Percentiles rank a stretch among this genome's conserved stretches.
Conservation (phyloP, 1,140 invertebrate species). For the Heliconius melpomene region DNA sequence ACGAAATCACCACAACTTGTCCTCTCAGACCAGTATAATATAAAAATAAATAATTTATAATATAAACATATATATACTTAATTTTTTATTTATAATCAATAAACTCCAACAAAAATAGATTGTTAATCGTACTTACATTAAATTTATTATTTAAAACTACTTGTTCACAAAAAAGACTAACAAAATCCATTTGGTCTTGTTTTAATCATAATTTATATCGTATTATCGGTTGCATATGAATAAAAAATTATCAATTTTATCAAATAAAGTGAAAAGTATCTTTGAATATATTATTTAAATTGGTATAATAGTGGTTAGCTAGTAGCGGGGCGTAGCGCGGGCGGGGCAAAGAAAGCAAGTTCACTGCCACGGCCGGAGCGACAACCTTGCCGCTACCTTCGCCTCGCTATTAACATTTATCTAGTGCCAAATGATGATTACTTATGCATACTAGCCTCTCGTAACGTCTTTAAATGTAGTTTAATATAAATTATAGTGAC, state of each 20-base stretch:
- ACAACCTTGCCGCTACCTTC: slow-evolving; percentile 66
- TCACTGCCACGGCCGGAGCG: slow-evolving; percentile 77
- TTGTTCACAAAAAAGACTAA: background rate
- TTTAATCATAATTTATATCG: background rate
- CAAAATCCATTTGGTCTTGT: background rate
- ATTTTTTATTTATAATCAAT: too few species aligned
- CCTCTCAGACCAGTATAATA: background rate
- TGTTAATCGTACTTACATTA: background rate
- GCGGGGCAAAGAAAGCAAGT: slow-evolving; percentile 72
- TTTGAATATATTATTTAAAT: slow-evolving; percentile 19
- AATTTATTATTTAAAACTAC: background rate
- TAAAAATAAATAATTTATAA: background rate
- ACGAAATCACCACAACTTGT: background rate
- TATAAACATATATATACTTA: background rate
- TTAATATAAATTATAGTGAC: background rate
- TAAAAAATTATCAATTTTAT: background rate
- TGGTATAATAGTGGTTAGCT: slow-evolving; percentile 38
- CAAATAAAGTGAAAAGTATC: background rate
- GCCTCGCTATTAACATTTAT: slow-evolving; percentile 39
- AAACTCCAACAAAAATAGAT: too few species aligned
- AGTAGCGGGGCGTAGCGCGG: slow-evolving; percentile 49
- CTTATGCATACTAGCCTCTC: slow-evolving; percentile 25
- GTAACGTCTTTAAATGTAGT: slow-evolving; percentile 17
- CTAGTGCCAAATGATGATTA: slow-evolving; percentile 33
- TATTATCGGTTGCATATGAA: too few species aligned